Percentiles rank a stretch among this genome's conserved stretches.
These are phyloP conservation scores for Epinephelus moara DNA, from an alignment of 2,113 vertebrate species.

Conservation along the genomic window DNA sequence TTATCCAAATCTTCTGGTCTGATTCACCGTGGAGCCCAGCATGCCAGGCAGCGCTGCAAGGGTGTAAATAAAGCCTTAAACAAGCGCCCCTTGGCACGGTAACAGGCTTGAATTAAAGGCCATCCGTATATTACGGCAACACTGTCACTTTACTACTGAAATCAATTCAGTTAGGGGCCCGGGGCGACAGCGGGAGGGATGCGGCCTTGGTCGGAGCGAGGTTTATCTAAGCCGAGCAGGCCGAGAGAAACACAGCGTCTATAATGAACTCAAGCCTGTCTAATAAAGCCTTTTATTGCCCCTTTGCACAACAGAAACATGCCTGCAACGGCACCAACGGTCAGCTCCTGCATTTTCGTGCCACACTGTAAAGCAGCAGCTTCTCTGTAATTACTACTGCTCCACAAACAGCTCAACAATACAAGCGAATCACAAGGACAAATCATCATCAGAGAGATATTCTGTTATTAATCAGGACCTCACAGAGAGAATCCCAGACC, in stretches of 20 bases:
- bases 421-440: slow-evolving; percentile 42
- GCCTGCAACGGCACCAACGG: not conserved
- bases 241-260: slow-evolving; percentile 83
- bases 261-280: slow-evolving; percentile 88
- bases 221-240: slow-evolving; percentile 93
- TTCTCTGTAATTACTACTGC: slow-evolving; percentile 40
- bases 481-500: slow-evolving; percentile 29
- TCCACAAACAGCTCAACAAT: slow-evolving; percentile 62
- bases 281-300: slow-evolving; percentile 86
- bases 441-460: slow-evolving; percentile 50
- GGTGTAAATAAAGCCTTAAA: slow-evolving; percentile 92
- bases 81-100: slow-evolving; percentile 86
- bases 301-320: slow-evolving; percentile 53
- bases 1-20: slow-evolving; percentile 81
- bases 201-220: slow-evolving; percentile 85
- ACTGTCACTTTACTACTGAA: slow-evolving; percentile 93
- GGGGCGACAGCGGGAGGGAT: slow-evolving; percentile 85
- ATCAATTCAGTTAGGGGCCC: slow-evolving; percentile 90
- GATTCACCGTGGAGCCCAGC: slow-evolving; percentile 82
- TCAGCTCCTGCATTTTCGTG: slow-evolving; percentile 7
- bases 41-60: slow-evolving; percentile 77
- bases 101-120: slow-evolving; percentile 90
- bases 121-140: slow-evolving; percentile 87
- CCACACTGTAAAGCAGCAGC: slow-evolving; percentile 32
- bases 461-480: slow-evolving; percentile 64